Base-by-base conservation (phyloP, 2,113 vertebrate species). In the Okapia johnstoni region DNA sequence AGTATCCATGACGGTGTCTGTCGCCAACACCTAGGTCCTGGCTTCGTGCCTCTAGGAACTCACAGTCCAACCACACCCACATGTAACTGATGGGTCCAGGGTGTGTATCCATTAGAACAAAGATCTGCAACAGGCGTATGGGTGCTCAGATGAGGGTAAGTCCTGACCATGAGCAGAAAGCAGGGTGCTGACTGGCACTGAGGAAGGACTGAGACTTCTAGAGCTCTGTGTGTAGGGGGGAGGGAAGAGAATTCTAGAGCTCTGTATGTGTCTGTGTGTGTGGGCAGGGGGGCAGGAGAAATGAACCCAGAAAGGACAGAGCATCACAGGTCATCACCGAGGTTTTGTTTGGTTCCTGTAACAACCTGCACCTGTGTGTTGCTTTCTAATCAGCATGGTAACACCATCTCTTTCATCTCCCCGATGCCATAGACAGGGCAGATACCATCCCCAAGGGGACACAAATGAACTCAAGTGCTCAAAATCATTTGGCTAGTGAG, bases 341-440 rank as follows among this genome's bases (percentile, higher is more conserved):
- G 43, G 46, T 28, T 36, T 50, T 17, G 25, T 0, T 23, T 17
- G 50, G 55, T 15, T 46, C 12, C 15, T 40, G 5, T 11, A 33
- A 61, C 11, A 85, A 58, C 19, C 15, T 19, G 11, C 9, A 85
- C 1, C 0, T 21, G 6, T 16, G 17, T 2, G 7, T 43, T 25
- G 11, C 54, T 81, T 83, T 43, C 26, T 3, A 57, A n/a, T 46
- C 90, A 48, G n/a, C 4, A 55, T 66, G 93, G n/a, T 33, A 88
- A 40, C 9, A 12, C 9, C 26, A 63, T 23, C 26, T 15, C 30
- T 28, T 58, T 55, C 14, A 7, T 66, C 54, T 54, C 23, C 40
- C 25, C 11, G 14, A 36, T 16, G 8, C 46, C 33, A 19, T 3
- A 77, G n/a, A 9, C 10, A 0, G 6, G 10, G 28, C 2, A 55